Evolutionary conservation across 2,113 vertebrate genomes (phyloP), one percentile per base, ranked within the genome.

Genomic region (Rhea pennata): DNA sequence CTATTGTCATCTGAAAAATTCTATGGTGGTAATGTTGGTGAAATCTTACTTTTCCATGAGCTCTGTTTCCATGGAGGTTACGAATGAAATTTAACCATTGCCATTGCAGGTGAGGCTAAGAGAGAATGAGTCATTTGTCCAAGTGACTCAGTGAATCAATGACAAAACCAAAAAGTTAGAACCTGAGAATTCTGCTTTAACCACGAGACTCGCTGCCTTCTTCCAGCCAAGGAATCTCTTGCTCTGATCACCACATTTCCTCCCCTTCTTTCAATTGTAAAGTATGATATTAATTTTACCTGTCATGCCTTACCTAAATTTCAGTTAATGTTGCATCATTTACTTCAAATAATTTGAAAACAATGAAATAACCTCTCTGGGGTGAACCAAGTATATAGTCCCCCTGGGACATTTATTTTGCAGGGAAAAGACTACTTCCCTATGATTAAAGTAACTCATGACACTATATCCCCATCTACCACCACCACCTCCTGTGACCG

Each of bases 131-230:
- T 5, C 12, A 33, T 69, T 50, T 64, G 19, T 62, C 53, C 46
- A 51, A 36, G 24, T 6, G 8, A n/a, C 17, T 65, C 31, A 26
- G n/a, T 50, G 22, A 54, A n/a, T 31, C 31, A 39, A 5, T 33
- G 29, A 27, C 19, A 53, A 8, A 48, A 40, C 13, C 3, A 71
- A 50, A 70, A 78, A 31, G 31, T 23, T 27, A 1, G 2, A 51
- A 48, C 24, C 11, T 8, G 14, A 15, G 6, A 22, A 4, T 36
- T 50, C 54, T 39, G n/a, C 82, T 50, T 17, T 62, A 21, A 33
- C 1, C 4, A 19, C 0, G 4, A 42, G 12, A 21, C 54, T 9
- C 15, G 29, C 14, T 62, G 33, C 31, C 17, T 44, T 48, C n/a
- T 44, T 24, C 29, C 84, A 64, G 29, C 36, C 54, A 31, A 42